phyloP scores from a whole-genome alignment of 2,888 invertebrate species.

The Caenorhabditis sinica region DNA sequence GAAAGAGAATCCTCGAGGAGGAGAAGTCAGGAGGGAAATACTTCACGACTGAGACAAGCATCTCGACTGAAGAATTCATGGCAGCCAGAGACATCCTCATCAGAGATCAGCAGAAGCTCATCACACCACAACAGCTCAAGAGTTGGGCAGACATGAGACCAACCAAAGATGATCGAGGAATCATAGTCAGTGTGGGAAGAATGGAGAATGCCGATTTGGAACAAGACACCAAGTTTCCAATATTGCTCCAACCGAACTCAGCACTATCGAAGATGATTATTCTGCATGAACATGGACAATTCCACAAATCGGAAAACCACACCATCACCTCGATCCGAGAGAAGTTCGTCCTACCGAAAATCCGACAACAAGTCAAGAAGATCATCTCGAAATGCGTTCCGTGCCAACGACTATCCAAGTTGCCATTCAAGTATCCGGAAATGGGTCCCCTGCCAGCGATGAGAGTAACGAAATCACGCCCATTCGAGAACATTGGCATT shows the following conservation, averaged over 20 bases:
- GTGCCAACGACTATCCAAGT: background rate
- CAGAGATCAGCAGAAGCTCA: background rate
- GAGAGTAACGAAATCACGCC: slow-evolving; percentile 43
- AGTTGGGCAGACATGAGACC: background rate
- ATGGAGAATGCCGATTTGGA: background rate
- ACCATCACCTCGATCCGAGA: slow-evolving; percentile 4
- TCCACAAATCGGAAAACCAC: background rate
- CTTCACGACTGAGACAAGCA: slow-evolving; percentile 82
- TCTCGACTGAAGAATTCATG: too few species aligned
- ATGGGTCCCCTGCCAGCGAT: slow-evolving; percentile 24
- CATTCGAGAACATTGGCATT: slow-evolving; percentile 58
- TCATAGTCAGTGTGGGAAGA: background rate
- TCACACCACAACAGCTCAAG: background rate
- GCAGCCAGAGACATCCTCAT: background rate
- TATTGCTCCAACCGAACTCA: background rate
- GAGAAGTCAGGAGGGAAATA: slow-evolving; percentile 84
- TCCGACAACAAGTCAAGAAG: background rate
- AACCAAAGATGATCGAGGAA: background rate
- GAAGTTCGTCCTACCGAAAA: background rate
- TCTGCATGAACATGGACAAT: background rate
- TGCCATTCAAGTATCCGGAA: slow-evolving; percentile 35
- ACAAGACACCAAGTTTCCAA: background rate
- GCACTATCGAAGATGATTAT: background rate
- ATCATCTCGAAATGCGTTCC: background rate
- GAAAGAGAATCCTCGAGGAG: slow-evolving; percentile 74